A percentile compares a stretch with the other conserved stretches of the same genome.
Evolutionary conservation across 2,797 vertebrate genomes (phyloP).

Genomic region (Protosalanx chinensis): DNA sequence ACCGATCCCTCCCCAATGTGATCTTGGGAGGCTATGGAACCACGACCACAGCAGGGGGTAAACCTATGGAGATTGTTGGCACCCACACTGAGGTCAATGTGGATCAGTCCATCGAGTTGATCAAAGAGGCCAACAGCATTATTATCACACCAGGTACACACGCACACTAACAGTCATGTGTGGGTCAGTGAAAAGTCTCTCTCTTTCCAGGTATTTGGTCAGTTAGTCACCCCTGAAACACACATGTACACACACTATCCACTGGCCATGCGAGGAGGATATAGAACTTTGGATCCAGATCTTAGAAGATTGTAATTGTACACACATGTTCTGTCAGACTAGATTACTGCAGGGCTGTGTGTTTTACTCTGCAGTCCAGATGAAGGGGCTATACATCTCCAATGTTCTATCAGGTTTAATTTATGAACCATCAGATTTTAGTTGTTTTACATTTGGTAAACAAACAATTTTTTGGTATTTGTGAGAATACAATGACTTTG

Average conservation of each 20-base stretch:
- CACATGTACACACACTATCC: not conserved
- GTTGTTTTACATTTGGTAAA: not conserved
- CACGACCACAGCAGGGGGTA: slow-evolving; percentile 70
- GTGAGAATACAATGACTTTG: not conserved
- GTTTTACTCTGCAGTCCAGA: slow-evolving; percentile 12
- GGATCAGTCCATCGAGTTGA: slow-evolving; percentile 74
- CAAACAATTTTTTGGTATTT: not conserved
- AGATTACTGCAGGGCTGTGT: slow-evolving; percentile 4
- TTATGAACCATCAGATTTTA: not conserved
- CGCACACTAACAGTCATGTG: slow-evolving; percentile 10
- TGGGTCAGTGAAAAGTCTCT: slow-evolving; percentile 2
- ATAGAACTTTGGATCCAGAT: slow-evolving; percentile 32
- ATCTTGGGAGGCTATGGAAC: slow-evolving; percentile 75
- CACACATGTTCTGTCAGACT: slow-evolving; percentile 16
- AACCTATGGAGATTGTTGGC: slow-evolving; percentile 76
- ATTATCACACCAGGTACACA: slow-evolving; percentile 74
- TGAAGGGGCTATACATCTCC: not conserved
- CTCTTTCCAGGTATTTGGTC: not conserved
- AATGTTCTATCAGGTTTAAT: not conserved
- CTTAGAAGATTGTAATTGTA: slow-evolving; percentile 21
- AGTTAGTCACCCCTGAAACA: not conserved
- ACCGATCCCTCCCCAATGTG: slow-evolving; percentile 77
- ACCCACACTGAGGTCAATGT: slow-evolving; percentile 75
- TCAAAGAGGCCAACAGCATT: slow-evolving; percentile 74
- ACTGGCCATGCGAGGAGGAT: slow-evolving; percentile 11